Percentiles rank a stretch among this genome's conserved stretches.
These are phyloP conservation scores for Lamprologus speciosus DNA, from an alignment of 2,113 vertebrate genomes.

Conservation along the genomic window DNA sequence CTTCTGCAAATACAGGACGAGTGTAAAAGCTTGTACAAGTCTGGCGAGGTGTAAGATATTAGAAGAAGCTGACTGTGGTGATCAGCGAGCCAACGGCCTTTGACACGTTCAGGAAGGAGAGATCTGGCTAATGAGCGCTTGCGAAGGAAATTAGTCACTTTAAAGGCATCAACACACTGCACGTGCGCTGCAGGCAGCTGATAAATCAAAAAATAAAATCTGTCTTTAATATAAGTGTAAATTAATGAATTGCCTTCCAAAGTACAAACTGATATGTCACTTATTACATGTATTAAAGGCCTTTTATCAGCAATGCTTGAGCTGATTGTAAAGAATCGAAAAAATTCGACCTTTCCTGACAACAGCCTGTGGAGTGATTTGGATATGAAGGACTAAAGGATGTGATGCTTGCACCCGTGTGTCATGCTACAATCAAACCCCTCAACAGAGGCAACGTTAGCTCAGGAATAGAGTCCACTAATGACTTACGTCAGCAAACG, in stretches of 20 bases:
- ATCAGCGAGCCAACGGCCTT: constrained; percentile 38
- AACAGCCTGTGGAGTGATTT: not conserved
- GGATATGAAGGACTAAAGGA: not conserved
- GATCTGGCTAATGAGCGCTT: constrained; percentile 37
- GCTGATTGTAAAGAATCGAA: not conserved
- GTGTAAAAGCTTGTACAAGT: not conserved
- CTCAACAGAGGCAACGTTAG: not conserved
- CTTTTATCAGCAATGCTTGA: not conserved
- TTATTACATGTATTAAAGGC: not conserved
- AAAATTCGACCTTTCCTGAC: not conserved
- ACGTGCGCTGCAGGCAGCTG: not conserved
- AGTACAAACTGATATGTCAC: not conserved
- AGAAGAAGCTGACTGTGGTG: constrained; percentile 18
- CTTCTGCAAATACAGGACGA: not conserved
- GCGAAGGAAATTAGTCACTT: constrained; percentile 29
- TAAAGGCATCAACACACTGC: constrained; percentile 15
- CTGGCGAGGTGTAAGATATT: not conserved
- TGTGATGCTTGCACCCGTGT: not conserved
- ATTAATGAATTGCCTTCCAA: not conserved
- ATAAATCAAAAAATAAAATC: not conserved
- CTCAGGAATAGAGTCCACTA: not conserved
- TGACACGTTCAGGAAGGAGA: constrained; percentile 35
- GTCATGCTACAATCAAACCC: not conserved
- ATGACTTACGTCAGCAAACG: not conserved
- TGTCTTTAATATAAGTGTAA: constrained; percentile 2